Conservation (phyloP, 2,797 vertebrate genomes). For the Amniataba percoides region DNA sequence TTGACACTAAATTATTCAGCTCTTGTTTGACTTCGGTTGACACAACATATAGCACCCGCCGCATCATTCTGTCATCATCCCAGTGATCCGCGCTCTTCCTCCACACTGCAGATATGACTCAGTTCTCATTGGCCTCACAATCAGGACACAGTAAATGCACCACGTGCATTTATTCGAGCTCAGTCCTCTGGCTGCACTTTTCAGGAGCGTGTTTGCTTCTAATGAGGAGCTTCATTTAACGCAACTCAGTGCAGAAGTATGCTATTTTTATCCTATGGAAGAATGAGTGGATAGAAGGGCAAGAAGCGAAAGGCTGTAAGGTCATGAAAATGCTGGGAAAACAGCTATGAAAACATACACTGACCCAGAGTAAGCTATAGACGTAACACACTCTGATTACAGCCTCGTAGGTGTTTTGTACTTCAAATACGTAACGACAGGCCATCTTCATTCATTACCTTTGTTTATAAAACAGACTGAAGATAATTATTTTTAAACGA, state of each 20-base stretch:
- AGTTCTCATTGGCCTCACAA: neutral
- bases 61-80: neutral
- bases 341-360: neutral
- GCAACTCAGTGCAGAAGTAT: neutral
- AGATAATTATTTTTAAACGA: no score
- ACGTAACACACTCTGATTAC: neutral
- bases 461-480: no score
- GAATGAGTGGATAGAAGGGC: neutral
- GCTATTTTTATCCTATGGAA: neutral
- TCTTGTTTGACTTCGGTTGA: neutral
- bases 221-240: conserved; percentile 10
- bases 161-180: conserved; percentile 16
- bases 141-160: conserved; percentile 2
- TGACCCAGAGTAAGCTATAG: neutral
- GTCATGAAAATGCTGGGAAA: neutral
- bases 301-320: neutral
- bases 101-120: neutral
- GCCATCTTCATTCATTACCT: neutral
- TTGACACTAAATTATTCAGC: neutral
- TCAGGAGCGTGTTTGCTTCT: neutral
- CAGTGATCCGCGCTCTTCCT: neutral
- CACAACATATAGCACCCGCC: neutral
- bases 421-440: neutral
- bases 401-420: neutral
- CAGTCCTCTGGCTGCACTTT: neutral